These are phyloP conservation scores for Drosophila seguyi DNA, from an alignment of 1,140 invertebrate genomes.

Conservation along the genomic window DNA sequence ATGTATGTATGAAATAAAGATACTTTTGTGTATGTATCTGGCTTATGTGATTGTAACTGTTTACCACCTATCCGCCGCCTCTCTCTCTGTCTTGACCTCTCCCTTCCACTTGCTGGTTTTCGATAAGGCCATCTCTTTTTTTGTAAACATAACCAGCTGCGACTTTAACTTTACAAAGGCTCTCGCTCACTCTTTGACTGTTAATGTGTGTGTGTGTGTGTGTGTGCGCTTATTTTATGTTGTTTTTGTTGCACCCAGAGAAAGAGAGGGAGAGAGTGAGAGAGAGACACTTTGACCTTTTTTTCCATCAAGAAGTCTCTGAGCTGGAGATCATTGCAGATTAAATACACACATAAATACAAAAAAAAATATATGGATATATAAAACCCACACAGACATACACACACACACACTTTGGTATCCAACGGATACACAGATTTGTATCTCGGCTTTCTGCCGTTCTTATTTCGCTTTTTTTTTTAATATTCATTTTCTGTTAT, in stretches of 20 bases:
- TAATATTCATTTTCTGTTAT: conserved; percentile 46
- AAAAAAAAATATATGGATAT: not conserved
- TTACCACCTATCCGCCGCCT: conserved; percentile 41
- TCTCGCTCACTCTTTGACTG: conserved; percentile 16
- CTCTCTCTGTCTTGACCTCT: conserved; percentile 7
- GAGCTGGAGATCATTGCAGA: conserved; percentile 73
- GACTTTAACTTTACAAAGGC: conserved; percentile 61
- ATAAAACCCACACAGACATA: conserved; percentile 3
- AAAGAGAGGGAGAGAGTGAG: conserved; percentile 2
- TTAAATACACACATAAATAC: conserved; percentile 34
- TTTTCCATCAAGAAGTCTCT: conserved; percentile 69
- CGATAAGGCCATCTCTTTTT: conserved; percentile 31
- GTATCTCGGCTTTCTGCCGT: conserved; percentile 40
- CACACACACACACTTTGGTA: conserved; percentile 4
- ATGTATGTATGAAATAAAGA: conserved; percentile 4
- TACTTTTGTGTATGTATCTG: conserved; percentile 48
- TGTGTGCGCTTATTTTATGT: conserved; percentile 38
- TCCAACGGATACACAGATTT: conserved; percentile 46
- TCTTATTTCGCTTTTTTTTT: conserved; percentile 28
- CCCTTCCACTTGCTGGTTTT: conserved; percentile 18
- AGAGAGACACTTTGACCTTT: conserved; percentile 71
- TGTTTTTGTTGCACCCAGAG: conserved; percentile 11
- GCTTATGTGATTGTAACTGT: conserved; percentile 51
- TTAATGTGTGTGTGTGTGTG: conserved; percentile 20
- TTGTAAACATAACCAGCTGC: conserved; percentile 58